Conservation (phyloP, 2,113 vertebrate genomes). For the Elaphurus davidianus region DNA sequence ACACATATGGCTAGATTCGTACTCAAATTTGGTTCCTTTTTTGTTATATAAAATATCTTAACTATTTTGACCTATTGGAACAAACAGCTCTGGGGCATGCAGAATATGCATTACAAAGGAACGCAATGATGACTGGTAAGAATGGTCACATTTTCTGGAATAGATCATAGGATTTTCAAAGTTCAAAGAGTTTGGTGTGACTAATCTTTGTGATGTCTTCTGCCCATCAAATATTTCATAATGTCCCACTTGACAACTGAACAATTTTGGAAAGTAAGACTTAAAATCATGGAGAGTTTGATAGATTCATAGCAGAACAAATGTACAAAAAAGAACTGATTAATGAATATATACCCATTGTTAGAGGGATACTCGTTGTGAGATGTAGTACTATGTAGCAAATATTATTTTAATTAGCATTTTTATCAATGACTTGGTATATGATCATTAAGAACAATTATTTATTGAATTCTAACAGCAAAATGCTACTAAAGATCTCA, state of each 20-base stretch:
- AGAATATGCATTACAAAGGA: background rate
- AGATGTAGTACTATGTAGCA: background rate
- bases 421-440: background rate
- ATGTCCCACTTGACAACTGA: background rate
- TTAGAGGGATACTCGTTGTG: background rate
- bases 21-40: background rate
- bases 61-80: background rate
- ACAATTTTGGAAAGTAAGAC: background rate
- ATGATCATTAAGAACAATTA: background rate
- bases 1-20: background rate
- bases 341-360: background rate
- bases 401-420: background rate
- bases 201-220: background rate
- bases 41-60: background rate
- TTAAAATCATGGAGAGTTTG: slow-evolving; percentile 17
- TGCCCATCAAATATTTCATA: background rate
- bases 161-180: background rate
- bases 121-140: background rate
- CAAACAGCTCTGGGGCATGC: background rate
- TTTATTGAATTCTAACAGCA: background rate
- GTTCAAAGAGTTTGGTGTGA: background rate
- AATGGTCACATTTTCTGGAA: background rate
- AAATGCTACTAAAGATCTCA: background rate
- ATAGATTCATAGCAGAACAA: slow-evolving; percentile 15
- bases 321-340: background rate